Evolutionary conservation across 2,113 vertebrate genomes (phyloP), one percentile per base, ranked within the genome.

Genomic region (Tretioscincus oriximinensis): DNA sequence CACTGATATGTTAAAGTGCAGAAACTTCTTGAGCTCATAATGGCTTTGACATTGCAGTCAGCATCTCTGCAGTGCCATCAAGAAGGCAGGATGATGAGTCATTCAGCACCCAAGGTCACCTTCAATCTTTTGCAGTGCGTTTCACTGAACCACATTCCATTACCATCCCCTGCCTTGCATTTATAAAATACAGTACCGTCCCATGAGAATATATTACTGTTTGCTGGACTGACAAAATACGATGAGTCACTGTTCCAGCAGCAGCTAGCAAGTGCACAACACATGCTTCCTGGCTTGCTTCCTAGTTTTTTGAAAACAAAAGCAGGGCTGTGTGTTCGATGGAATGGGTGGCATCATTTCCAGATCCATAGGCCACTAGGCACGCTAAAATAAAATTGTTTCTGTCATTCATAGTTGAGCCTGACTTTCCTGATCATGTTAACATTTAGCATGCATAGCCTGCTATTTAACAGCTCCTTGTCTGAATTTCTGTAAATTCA

Each of bases 1-100:
- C 82, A 76, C 78, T 85, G 85, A 86, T 90, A 90, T 87, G 90
- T 93, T 89, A 84, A 93, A 87, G 54, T 83, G 76, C 83, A 81
- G 85, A 87, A 80, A 47, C 77, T 78, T 83, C 86, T 86, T 87
- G 85, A 81, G 82, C 86, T 89, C 81, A 67, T 80, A 83, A 80
- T 88, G 86, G 82, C 87, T 89, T 87, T 91, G 89, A 85, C 82
- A 81, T 26, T 29, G 41, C 28, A 74, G 74, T 31, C 71, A 79
- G 85, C 51, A 75, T 69, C 9, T 1, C 71, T 28, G 4, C 6
- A 81, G 75, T 80, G 54, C 69, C 66, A 4, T 69, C 1, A 65
- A 77, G 0, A 77, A 77, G 79, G 60, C 54, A 22, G 0, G 16
- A 54, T 51, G 45, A 51, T 47, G 26, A 68, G 70, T 35, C 68